Percentiles rank a stretch among this genome's conserved stretches.
These are phyloP conservation scores for Nothobranchius kuhntae DNA, from an alignment of 2,113 vertebrate genomes.

Conservation along the genomic window DNA sequence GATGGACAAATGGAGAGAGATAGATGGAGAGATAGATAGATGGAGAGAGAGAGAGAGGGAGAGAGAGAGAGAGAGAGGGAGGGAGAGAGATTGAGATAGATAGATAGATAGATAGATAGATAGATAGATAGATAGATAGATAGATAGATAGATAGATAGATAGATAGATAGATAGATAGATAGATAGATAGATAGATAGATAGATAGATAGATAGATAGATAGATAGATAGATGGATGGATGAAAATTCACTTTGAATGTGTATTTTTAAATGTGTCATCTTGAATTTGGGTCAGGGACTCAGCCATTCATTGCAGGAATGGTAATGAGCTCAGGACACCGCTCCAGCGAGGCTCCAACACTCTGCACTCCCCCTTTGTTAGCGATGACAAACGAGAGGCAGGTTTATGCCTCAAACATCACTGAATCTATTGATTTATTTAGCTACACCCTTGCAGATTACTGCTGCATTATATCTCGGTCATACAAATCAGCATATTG, in stretches of 20 bases:
- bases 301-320: constrained; percentile 49
- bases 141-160: constrained; percentile 8
- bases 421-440: constrained; percentile 61
- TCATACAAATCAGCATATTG: constrained; percentile 41
- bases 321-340: constrained; percentile 55
- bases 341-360: constrained; percentile 24
- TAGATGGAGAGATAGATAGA: too few species aligned
- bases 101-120: too few species aligned
- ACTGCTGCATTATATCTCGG: constrained; percentile 23
- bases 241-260: constrained; percentile 54
- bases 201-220: background rate
- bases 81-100: too few species aligned
- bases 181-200: background rate
- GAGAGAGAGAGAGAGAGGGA: too few species aligned
- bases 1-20: background rate
- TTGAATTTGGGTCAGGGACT: constrained; percentile 67
- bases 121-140: background rate
- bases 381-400: constrained; percentile 53
- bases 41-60: too few species aligned
- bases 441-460: constrained; percentile 35
- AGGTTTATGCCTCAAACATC: constrained; percentile 53
- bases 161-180: background rate
- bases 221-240: constrained; percentile 7
- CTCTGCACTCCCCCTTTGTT: constrained; percentile 23
- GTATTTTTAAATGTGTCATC: constrained; percentile 59